A percentile compares a stretch with the other conserved stretches of the same genome.
Conservation (phyloP, 2,113 vertebrate species). For the Speoplatyrhinus poulsoni region DNA sequence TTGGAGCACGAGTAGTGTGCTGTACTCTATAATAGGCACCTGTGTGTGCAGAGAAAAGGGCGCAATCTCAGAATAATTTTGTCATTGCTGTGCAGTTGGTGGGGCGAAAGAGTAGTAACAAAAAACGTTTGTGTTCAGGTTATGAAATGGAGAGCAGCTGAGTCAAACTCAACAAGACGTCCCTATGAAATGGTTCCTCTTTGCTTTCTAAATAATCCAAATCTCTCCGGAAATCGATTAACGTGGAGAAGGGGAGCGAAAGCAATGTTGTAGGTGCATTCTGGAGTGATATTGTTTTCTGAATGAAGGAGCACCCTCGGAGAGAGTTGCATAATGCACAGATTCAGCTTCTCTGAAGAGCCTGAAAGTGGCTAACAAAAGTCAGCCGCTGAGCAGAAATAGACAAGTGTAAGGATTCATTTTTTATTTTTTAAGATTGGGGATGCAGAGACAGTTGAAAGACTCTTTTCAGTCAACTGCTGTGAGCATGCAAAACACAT, state of each 20-base stretch:
- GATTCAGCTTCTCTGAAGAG: constrained; percentile 10
- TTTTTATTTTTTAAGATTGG: constrained; percentile 3
- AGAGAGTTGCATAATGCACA: constrained; percentile 23
- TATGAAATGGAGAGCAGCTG: background rate
- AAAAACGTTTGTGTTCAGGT: constrained; percentile 35
- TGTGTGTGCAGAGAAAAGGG: constrained; percentile 22
- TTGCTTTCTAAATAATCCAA: constrained; percentile 48
- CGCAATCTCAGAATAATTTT: constrained; percentile 1
- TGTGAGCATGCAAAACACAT: constrained; percentile 23
- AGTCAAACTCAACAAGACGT: constrained; percentile 4
- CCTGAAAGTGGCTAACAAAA: constrained; percentile 12
- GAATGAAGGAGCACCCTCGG: constrained; percentile 28
- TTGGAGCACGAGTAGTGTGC: background rate
- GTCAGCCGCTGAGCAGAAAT: constrained; percentile 13
- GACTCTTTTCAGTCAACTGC: constrained; percentile 6
- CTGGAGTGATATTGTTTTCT: constrained; percentile 31
- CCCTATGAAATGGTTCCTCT: constrained; percentile 19
- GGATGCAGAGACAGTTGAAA: constrained; percentile 28
- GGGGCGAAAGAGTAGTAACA: constrained; percentile 4
- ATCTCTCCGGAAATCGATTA: constrained; percentile 30
- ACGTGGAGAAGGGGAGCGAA: constrained; percentile 10
- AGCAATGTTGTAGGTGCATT: constrained; percentile 25
- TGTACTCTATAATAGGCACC: constrained; percentile 6
- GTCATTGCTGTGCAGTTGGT: background rate
- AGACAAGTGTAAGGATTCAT: background rate